Base-by-base conservation (phyloP, 2,888 invertebrate genomes). In the Drosophila pegasa region DNA sequence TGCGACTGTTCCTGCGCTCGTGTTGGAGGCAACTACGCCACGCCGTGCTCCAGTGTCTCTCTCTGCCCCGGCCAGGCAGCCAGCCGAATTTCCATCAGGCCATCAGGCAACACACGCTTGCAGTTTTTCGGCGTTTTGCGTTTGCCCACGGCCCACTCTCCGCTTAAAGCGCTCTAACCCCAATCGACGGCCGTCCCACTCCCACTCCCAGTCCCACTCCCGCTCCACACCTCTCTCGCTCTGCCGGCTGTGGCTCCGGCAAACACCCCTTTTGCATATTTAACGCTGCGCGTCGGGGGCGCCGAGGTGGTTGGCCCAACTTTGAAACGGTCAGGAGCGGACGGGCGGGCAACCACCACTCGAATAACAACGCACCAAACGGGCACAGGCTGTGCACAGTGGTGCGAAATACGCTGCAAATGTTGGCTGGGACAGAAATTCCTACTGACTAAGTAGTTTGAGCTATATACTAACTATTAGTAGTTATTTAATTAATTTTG, bases 1-100 rank as follows among this genome's bases (percentile, higher is more conserved):
- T 83, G 86, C 83, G 83, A 83, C 83, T 88, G 88, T 51, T 76
- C 80, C 57, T 66, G 51, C 52, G 74, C 86, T 79, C 86, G 86
- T 72, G 48, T 82, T 88, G 75, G 68, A 79, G 70, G 50, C 86
- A 83, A 83, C 83, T 83, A 82, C 70, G 40, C 31, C 47, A 38
- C 43, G 61, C 57, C 58, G 50, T 20, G 56, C 12, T 25, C 48
- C 47, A 37, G 57, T 55, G 29, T 55, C 63, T 40, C 29, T 43
- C 50, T 41, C 43, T 43, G 43, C 43, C 55, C 55, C 41, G 54
- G 41, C 48, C 20, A 41, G 20, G 6, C 41, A 47, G 18, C 12
- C 31, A 18, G 20, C 33, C 48, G 31, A 64, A 69, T 71, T 64
- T 68, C 50, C 50, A 50, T 79, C 51, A 51, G 62, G 40, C 54